phyloP scores from a whole-genome alignment of 2,113 vertebrate species.

The Phyllostomus discolor region DNA sequence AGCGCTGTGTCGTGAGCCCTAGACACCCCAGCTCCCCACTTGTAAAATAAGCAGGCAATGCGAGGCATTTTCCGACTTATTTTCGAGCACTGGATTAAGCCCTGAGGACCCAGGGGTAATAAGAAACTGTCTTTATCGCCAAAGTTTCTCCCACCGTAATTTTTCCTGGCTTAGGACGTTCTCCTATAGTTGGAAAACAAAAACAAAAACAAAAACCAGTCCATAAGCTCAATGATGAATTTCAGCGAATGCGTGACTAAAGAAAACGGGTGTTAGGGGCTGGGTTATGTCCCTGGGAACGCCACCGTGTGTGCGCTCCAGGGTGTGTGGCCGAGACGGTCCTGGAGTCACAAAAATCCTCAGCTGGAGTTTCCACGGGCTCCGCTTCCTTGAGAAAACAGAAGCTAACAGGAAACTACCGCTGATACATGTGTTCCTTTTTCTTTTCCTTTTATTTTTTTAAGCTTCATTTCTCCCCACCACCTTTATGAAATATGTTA shows the following conservation, averaged over 20 bases:
- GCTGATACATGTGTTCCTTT: not conserved
- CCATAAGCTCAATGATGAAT: not conserved
- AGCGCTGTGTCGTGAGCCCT: too few relatives aligned
- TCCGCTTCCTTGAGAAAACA: not conserved
- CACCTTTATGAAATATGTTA: not conserved
- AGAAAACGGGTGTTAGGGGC: not conserved
- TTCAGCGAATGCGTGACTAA: not conserved
- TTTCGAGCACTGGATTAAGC: not conserved
- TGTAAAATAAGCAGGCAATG: not conserved
- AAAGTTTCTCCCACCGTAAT: not conserved
- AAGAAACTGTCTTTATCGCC: not conserved
- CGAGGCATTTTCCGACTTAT: not conserved
- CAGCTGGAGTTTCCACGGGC: not conserved
- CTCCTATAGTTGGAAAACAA: not conserved
- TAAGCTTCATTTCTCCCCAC: not conserved
- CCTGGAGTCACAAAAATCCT: not conserved
- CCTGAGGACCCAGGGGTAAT: not conserved
- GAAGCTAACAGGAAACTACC: not conserved
- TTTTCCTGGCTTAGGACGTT: slow-evolving; percentile 1
- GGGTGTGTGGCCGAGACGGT: not conserved
- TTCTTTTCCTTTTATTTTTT: not conserved
- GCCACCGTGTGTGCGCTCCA: not conserved
- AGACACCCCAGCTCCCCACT: not conserved
- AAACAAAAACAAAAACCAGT: not conserved
- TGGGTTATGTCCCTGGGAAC: not conserved